A percentile compares a stretch with the other conserved stretches of the same genome.
Evolutionary conservation across 2,113 vertebrate species (phyloP).

Genomic region (Coturnix japonica): DNA sequence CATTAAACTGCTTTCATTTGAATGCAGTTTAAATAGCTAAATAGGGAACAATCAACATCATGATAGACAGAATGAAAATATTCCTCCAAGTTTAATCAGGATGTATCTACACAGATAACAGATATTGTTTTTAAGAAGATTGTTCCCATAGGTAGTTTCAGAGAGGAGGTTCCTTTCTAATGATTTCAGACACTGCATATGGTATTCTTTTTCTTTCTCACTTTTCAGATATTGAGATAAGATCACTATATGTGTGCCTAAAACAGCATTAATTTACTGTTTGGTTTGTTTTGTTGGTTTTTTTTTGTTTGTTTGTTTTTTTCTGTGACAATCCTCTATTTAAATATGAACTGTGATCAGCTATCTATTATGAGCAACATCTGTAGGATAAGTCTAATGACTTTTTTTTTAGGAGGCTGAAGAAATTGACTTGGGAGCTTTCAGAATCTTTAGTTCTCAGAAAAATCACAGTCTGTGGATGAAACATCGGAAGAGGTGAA

Average conservation of each 20-base stretch:
- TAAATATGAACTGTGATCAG: not conserved
- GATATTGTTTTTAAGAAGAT: not conserved
- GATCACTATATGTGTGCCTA: not conserved
- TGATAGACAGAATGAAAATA: not conserved
- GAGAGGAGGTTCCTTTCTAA: not conserved
- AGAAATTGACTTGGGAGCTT: not conserved
- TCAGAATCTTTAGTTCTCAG: not conserved
- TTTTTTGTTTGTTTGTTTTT: not conserved
- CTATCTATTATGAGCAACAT: not conserved
- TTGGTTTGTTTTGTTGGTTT: not conserved
- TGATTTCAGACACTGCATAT: not conserved
- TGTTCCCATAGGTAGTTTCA: not conserved
- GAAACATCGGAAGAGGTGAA: not conserved
- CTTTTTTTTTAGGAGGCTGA: fast-evolving
- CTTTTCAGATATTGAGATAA: not conserved
- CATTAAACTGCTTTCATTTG: not conserved
- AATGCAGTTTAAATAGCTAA: not conserved
- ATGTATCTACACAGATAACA: not conserved
- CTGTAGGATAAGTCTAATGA: not conserved
- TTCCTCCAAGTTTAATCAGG: not conserved
- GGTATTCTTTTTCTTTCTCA: not conserved
- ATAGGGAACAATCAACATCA: not conserved
- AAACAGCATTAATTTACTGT: no score
- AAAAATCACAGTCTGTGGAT: fast-evolving
- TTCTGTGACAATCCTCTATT: not conserved